These are phyloP conservation scores for Falcunculus frontatus DNA, from an alignment of 2,113 vertebrate genomes.

Conservation along the genomic window DNA sequence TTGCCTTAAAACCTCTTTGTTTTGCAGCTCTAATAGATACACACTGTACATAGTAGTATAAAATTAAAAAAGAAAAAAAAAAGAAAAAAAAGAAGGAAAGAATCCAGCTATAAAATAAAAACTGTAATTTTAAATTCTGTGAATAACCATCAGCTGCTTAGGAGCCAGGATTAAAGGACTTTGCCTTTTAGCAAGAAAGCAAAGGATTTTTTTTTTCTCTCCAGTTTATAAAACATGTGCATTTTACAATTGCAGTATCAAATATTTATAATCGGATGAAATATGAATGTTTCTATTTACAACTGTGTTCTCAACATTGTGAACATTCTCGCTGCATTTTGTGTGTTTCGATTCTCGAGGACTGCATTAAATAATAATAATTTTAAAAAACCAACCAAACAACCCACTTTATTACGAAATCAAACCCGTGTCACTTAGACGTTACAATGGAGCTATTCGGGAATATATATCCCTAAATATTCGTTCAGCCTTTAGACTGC, in stretches of 20 bases:
- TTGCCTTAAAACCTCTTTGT: constrained; percentile 77
- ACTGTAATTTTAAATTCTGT: constrained; percentile 69
- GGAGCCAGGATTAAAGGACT: constrained; percentile 38
- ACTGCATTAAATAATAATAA: constrained; percentile 70
- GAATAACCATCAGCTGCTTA: constrained; percentile 68
- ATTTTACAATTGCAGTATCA: constrained; percentile 71
- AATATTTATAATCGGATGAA: constrained; percentile 78
- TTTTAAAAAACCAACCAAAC: background rate
- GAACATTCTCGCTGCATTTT: constrained; percentile 69
- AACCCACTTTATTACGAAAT: constrained; percentile 61
- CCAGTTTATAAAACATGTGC: constrained; percentile 66
- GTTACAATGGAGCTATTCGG: background rate
- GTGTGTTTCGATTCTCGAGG: constrained; percentile 72
- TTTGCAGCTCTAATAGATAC: constrained; percentile 45
- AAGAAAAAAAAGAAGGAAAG: background rate
- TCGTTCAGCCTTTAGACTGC: background rate
- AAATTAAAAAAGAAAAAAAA: background rate
- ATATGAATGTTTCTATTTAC: constrained; percentile 78
- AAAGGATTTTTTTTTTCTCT: constrained; percentile 2
- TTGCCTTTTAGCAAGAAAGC: constrained; percentile 67
- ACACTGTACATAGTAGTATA: constrained; percentile 51
- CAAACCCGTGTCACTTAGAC: background rate
- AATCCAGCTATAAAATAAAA: constrained; percentile 38
- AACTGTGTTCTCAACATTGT: constrained; percentile 70
- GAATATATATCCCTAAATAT: background rate